Evolutionary conservation across 2,888 invertebrate genomes (phyloP).

Genomic region (Nasonovia ribisnigri): DNA sequence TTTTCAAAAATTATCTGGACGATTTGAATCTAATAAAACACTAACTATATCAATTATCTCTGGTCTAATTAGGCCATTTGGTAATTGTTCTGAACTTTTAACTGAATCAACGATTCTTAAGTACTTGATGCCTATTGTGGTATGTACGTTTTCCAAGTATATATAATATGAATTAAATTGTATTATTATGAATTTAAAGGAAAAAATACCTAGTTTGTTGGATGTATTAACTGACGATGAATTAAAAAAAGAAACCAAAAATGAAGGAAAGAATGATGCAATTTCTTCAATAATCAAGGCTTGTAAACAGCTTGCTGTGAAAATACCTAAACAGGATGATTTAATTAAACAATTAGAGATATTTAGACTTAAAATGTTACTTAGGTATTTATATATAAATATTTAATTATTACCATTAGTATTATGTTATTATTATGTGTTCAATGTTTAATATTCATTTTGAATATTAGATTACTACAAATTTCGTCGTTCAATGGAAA

Average conservation of each 20-base stretch:
- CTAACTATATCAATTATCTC: constrained; percentile 83
- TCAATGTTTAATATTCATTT: constrained; percentile 7
- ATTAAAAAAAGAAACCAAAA: constrained; percentile 93
- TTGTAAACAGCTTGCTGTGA: constrained; percentile 88
- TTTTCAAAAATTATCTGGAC: constrained; percentile 85
- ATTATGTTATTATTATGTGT: neutral
- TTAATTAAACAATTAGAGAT: constrained; percentile 87
- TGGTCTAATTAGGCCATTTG: constrained; percentile 89
- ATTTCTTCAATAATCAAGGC: constrained; percentile 95
- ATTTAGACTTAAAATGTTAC: constrained; percentile 95
- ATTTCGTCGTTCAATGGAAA: constrained; percentile 98
- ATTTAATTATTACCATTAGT: neutral
- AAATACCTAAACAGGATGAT: constrained; percentile 88
- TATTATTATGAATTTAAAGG: constrained; percentile 73
- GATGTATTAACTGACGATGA: constrained; percentile 96
- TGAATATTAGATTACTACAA: constrained; percentile 80
- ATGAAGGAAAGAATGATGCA: constrained; percentile 95
- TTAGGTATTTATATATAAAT: constrained; percentile 71
- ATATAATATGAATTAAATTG: neutral
- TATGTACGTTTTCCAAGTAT: constrained; percentile 72
- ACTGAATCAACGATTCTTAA: constrained; percentile 91
- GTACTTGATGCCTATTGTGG: constrained; percentile 91
- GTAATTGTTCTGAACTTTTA: constrained; percentile 90
- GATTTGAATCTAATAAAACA: constrained; percentile 83
- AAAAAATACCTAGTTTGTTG: constrained; percentile 88